A percentile compares a stretch with the other conserved stretches of the same genome.
phyloP scores from a whole-genome alignment of 2,888 invertebrate species.

The Mactromeris polynyma region DNA sequence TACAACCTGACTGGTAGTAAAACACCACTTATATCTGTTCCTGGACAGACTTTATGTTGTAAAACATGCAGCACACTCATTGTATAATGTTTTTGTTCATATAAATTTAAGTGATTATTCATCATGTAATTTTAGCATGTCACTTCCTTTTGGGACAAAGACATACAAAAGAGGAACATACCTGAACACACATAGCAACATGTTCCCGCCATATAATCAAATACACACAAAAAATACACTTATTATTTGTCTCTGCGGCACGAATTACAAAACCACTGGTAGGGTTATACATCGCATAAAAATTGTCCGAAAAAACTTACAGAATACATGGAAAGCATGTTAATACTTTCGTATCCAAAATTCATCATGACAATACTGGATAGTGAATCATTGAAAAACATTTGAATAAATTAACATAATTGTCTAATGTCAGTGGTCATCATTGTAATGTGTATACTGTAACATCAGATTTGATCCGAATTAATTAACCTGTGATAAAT shows the following conservation, averaged over 20 bases:
- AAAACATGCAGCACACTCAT: not conserved
- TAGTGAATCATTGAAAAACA: not conserved
- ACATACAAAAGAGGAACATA: not conserved
- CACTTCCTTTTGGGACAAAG: slow-evolving; percentile 13
- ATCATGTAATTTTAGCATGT: slow-evolving; percentile 10
- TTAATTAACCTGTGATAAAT: slow-evolving; percentile 6
- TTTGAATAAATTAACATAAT: slow-evolving; percentile 19
- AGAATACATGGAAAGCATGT: not conserved
- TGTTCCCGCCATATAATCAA: slow-evolving; percentile 6
- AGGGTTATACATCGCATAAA: not conserved
- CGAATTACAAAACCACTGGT: not conserved
- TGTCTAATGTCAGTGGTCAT: slow-evolving; percentile 15
- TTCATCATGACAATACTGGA: not conserved
- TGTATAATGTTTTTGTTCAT: not conserved
- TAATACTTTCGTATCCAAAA: slow-evolving; percentile 10
- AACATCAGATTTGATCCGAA: not conserved
- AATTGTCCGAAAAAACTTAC: not conserved
- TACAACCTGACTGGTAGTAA: not conserved
- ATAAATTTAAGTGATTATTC: slow-evolving; percentile 8
- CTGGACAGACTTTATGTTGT: not conserved
- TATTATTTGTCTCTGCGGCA: not conserved
- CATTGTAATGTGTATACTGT: not conserved
- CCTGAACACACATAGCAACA: not conserved
- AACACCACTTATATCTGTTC: not conserved
- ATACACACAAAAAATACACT: slow-evolving; percentile 12